Evolutionary conservation across 2,888 invertebrate genomes (phyloP).

Genomic region (Cryptocheilus praepositus): DNA sequence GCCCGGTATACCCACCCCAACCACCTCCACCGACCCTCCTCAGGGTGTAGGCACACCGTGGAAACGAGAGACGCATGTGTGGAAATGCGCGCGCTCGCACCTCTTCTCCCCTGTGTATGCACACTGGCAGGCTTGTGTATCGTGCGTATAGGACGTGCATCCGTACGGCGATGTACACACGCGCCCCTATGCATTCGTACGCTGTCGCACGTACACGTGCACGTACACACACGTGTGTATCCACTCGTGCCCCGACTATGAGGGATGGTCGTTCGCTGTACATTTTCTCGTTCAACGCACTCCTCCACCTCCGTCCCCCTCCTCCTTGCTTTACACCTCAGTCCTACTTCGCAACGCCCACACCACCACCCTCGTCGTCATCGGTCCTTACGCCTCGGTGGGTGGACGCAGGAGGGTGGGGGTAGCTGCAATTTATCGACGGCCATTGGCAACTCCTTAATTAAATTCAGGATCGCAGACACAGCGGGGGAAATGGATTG

Average conservation of each 20-base stretch:
- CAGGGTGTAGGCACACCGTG: slow-evolving; percentile 28
- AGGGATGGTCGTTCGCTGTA: slow-evolving; percentile 74
- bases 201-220: slow-evolving; percentile 12
- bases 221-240: slow-evolving; percentile 3
- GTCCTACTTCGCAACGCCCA: slow-evolving; percentile 44
- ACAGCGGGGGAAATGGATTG: slow-evolving; percentile 30
- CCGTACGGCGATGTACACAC: slow-evolving; percentile 7
- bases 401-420: slow-evolving; percentile 8
- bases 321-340: slow-evolving; percentile 27
- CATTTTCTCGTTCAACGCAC: slow-evolving; percentile 51
- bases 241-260: slow-evolving; percentile 22
- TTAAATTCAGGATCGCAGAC: slow-evolving; percentile 34
- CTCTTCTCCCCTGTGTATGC: not conserved
- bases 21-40: slow-evolving; percentile 40
- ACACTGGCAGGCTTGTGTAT: too few relatives aligned
- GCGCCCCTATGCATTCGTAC: slow-evolving; percentile 17
- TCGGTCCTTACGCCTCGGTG: slow-evolving; percentile 22
- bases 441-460: slow-evolving; percentile 39
- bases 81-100: slow-evolving; percentile 10
- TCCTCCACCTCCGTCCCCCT: slow-evolving; percentile 27
- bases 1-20: slow-evolving; percentile 54
- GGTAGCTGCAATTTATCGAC: slow-evolving; percentile 34
- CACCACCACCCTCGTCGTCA: slow-evolving; percentile 42
- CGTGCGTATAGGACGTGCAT: slow-evolving; percentile 18
- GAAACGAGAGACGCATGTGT: slow-evolving; percentile 13